Evolutionary conservation across 2,113 vertebrate species (phyloP).

Genomic region (Pedetes capensis): DNA sequence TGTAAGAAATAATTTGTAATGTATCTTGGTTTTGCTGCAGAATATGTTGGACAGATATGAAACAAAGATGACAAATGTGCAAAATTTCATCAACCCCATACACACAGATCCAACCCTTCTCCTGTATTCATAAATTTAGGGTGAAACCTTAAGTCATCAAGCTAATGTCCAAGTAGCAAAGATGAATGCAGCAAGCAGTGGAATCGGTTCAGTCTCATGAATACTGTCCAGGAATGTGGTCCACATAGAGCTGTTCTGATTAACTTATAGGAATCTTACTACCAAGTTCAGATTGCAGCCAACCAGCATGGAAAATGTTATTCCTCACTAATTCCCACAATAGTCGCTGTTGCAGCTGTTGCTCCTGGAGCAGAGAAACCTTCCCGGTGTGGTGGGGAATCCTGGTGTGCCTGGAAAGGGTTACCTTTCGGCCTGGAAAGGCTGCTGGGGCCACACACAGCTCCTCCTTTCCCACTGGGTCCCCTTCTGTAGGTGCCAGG

Average conservation of each 20-base stretch:
- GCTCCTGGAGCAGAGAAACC: background rate
- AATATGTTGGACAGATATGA: background rate
- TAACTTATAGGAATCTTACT: background rate
- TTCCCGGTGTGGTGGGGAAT: background rate
- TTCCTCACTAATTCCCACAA: background rate
- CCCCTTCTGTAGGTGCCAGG: background rate
- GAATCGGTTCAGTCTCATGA: background rate
- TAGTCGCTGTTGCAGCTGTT: background rate
- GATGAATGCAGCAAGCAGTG: background rate
- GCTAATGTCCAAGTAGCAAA: background rate
- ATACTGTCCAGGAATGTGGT: background rate
- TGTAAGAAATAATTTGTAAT: background rate
- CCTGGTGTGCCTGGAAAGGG: background rate
- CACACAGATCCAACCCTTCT: background rate
- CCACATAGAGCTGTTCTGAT: background rate
- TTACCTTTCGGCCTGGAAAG: background rate
- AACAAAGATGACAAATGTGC: background rate
- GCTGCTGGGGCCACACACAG: background rate
- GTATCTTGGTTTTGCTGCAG: background rate
- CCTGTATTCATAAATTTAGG: background rate
- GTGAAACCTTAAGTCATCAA: background rate
- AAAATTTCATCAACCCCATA: background rate
- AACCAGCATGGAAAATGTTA: background rate
- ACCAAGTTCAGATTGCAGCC: background rate
- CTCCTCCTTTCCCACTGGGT: background rate